These are phyloP conservation scores for Epizoanthus ramosus DNA, from an alignment of 92 coral and sea anemone species.

Conservation along the genomic window DNA sequence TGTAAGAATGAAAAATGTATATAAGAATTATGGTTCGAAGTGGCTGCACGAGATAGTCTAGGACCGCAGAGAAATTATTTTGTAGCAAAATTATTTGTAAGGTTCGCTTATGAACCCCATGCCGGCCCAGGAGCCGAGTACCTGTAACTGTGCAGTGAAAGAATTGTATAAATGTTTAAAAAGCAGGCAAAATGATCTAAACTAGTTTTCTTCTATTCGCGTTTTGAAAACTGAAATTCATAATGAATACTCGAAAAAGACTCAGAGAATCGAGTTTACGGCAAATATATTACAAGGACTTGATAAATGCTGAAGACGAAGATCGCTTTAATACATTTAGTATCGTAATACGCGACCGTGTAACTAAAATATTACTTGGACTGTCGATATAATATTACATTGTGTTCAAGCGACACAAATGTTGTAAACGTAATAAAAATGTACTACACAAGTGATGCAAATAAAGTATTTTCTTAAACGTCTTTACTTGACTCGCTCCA, in stretches of 20 bases:
- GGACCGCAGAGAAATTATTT: slow-evolving; percentile 16
- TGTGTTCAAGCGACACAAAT: no score
- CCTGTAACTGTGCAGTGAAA: not conserved
- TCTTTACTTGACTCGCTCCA: no score
- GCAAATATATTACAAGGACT: slow-evolving; percentile 5
- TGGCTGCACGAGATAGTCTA: not conserved
- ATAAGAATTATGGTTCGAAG: not conserved
- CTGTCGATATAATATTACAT: no score
- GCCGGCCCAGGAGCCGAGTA: not conserved
- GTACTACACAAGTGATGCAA: no score
- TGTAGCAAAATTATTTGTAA: slow-evolving; percentile 21
- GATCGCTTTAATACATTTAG: slow-evolving; percentile 4
- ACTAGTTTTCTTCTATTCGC: not conserved
- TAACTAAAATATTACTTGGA: slow-evolving; percentile 2
- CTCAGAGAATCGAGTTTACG: slow-evolving; percentile 14
- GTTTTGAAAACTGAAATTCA: no score
- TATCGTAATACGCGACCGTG: slow-evolving; percentile 12
- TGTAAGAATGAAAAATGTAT: not conserved
- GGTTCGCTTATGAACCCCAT: slow-evolving; percentile 4
- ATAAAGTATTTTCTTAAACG: no score
- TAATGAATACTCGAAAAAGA: not conserved
- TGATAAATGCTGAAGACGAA: not conserved
- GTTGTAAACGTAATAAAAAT: no score
- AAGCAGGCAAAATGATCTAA: slow-evolving; percentile 27
- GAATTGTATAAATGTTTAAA: slow-evolving; percentile 38